phyloP scores from a whole-genome alignment of 2,797 vertebrate genomes.

The Pseudomugil tenellus region DNA sequence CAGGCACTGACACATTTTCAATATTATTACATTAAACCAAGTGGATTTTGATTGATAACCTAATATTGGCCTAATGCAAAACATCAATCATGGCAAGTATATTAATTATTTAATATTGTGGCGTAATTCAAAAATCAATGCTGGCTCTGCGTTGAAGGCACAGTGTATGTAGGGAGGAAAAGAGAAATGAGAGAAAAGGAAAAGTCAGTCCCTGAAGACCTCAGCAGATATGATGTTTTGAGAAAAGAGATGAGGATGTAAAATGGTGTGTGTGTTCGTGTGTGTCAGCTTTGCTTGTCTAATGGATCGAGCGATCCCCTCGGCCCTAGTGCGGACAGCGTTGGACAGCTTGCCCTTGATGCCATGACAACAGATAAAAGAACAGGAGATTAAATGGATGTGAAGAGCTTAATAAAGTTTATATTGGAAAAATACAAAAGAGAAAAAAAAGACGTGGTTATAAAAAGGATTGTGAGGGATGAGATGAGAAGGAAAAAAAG shows the following conservation, averaged over 20 bases:
- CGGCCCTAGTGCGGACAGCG: constrained; percentile 56
- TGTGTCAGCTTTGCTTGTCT: constrained; percentile 45
- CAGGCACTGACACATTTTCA: constrained; percentile 98
- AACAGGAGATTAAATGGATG: constrained; percentile 61
- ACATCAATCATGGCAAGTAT: constrained; percentile 99
- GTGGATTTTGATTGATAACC: constrained; percentile 99
- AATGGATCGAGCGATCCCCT: constrained; percentile 70
- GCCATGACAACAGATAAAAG: constrained; percentile 64
- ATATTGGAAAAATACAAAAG: constrained; percentile 22
- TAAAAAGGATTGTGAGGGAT: constrained; percentile 38
- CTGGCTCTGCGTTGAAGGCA: constrained; percentile 65
- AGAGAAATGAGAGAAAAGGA: constrained; percentile 67
- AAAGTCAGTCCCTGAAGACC: constrained; percentile 73
- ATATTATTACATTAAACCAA: constrained; percentile 99
- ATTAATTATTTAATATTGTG: constrained; percentile 99
- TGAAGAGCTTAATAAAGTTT: constrained; percentile 69
- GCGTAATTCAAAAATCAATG: constrained; percentile 99
- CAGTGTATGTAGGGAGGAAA: constrained; percentile 44
- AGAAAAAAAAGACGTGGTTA: constrained; percentile 23
- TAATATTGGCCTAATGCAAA: constrained; percentile 99
- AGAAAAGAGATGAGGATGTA: constrained; percentile 74
- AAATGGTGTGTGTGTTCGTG: constrained; percentile 41
- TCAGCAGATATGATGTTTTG: constrained; percentile 74
- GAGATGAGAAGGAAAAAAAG: constrained; percentile 11
- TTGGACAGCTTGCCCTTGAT: constrained; percentile 71